A percentile compares a stretch with the other conserved stretches of the same genome.
Evolutionary conservation across 1,140 invertebrate genomes (phyloP).

Genomic region (Sarcophaga bullata): DNA sequence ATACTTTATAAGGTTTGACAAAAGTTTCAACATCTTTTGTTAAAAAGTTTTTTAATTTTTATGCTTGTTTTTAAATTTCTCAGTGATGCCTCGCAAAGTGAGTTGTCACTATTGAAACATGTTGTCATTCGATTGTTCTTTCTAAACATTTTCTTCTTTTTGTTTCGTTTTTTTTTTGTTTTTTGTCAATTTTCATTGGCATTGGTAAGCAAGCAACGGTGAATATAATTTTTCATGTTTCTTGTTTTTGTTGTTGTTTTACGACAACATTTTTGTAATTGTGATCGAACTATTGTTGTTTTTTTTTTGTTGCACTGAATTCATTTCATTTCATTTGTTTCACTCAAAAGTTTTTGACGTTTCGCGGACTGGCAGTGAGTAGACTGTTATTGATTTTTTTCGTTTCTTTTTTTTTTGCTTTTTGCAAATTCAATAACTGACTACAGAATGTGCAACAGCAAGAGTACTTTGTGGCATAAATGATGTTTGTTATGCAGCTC

Average conservation of each 20-base stretch:
- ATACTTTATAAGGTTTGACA: no score
- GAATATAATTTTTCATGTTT: conserved; percentile 11
- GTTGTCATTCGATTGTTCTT: no score
- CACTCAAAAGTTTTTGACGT: not conserved
- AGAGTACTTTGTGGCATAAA: not conserved
- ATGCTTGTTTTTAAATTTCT: no score
- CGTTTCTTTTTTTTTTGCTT: no score
- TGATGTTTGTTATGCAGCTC: not conserved
- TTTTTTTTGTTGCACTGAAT: not conserved
- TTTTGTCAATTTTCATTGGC: no score
- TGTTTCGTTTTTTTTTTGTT: no score
- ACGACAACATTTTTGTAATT: not conserved
- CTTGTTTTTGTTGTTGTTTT: not conserved
- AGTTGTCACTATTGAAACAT: no score
- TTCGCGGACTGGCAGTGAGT: not conserved
- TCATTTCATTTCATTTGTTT: not conserved
- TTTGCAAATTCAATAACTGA: not conserved
- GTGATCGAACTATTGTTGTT: not conserved
- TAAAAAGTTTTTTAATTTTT: no score
- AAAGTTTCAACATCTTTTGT: no score
- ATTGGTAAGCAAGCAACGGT: not conserved
- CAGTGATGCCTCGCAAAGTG: no score
- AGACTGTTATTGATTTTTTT: not conserved
- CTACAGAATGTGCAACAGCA: not conserved
- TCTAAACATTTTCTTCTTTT: no score